Conservation (phyloP, 2,888 invertebrate genomes). For the Hypercompe scribonia region DNA sequence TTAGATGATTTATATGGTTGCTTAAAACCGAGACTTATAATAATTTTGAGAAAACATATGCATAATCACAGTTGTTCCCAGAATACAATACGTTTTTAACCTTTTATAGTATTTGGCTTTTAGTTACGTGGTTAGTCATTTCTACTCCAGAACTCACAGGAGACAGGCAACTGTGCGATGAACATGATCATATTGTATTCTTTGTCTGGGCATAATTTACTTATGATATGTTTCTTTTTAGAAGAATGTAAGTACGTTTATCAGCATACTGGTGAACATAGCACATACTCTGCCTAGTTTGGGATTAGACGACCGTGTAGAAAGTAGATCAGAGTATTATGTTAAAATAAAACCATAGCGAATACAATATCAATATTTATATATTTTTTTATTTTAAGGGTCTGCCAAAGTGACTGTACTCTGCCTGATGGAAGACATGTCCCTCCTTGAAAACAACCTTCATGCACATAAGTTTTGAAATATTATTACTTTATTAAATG, state of each 20-base stretch:
- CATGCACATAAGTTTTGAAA: conserved; percentile 28
- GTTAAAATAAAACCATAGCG: too few species aligned
- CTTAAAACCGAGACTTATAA: background rate
- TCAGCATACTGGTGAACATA: too few species aligned
- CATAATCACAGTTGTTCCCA: background rate
- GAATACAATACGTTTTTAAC: background rate
- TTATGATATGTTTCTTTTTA: background rate
- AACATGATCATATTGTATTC: too few species aligned
- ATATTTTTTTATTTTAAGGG: too few species aligned
- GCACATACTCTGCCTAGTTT: too few species aligned
- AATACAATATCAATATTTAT: background rate
- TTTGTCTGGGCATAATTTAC: background rate
- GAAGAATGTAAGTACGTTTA: too few species aligned
- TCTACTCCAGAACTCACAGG: too few species aligned
- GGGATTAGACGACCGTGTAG: background rate
- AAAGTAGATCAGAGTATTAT: background rate
- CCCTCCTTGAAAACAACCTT: too few species aligned
- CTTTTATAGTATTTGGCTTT: background rate
- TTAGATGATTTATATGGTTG: background rate
- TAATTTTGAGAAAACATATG: background rate
- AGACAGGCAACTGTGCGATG: too few species aligned
- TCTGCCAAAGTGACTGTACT: too few species aligned
- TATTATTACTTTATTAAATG: conserved; percentile 19
- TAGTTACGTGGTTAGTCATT: background rate
- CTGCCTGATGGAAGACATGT: too few species aligned